phyloP scores from a whole-genome alignment of 1,140 invertebrate species.

The Philopotamus ludificatus region DNA sequence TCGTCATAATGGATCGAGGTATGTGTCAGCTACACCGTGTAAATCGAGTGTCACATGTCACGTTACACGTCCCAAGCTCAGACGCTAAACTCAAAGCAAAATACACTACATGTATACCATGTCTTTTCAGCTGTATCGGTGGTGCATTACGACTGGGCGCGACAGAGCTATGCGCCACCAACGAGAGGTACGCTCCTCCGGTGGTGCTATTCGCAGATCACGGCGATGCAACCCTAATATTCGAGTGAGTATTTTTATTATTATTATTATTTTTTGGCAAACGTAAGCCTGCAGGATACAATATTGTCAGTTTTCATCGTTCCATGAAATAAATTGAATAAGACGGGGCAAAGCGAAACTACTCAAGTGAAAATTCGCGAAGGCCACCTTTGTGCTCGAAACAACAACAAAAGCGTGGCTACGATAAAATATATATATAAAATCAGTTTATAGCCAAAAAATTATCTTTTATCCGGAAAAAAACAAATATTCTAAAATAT shows the following conservation, averaged over 20 bases:
- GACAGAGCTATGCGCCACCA: constrained; percentile 65
- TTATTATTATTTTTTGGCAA: background rate
- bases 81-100: background rate
- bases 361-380: constrained; percentile 14
- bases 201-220: constrained; percentile 74
- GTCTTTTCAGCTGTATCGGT: constrained; percentile 63
- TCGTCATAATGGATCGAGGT: constrained; percentile 67
- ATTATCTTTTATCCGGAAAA: no score
- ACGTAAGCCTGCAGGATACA: background rate
- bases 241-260: constrained; percentile 60
- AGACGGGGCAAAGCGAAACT: constrained; percentile 16
- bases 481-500: no score
- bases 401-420: constrained; percentile 8
- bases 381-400: background rate
- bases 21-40: constrained; percentile 44
- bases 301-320: background rate
- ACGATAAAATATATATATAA: no score
- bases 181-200: constrained; percentile 70
- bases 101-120: background rate
- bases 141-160: constrained; percentile 70
- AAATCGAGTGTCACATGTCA: background rate
- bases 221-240: constrained; percentile 64
- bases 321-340: constrained; percentile 10
- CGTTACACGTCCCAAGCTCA: background rate
- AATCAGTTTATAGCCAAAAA: no score